These are phyloP conservation scores for Pocillopora damicornis DNA, from an alignment of 64 coral and sea anemone genomes.

Conservation along the genomic window DNA sequence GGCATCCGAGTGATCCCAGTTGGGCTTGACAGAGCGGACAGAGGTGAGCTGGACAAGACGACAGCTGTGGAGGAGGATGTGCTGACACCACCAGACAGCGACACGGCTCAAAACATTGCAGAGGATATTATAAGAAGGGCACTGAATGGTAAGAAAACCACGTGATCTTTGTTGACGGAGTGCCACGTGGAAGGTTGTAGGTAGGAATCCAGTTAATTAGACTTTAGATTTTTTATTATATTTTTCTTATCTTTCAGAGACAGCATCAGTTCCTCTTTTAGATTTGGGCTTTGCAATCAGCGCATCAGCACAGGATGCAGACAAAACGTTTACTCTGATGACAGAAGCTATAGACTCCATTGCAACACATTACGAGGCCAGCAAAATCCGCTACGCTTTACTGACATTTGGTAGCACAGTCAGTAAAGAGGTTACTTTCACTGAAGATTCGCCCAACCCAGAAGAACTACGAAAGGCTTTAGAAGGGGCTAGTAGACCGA, in stretches of 20 bases:
- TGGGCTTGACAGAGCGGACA: conserved; percentile 59
- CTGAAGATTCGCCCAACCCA: conserved; percentile 4
- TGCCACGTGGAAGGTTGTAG: not conserved
- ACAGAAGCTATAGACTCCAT: conserved; percentile 56
- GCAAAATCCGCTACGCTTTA: conserved; percentile 61
- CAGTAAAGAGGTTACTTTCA: conserved; percentile 46
- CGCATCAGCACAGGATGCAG: conserved; percentile 41
- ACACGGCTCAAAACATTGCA: conserved; percentile 42
- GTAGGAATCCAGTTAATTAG: not conserved
- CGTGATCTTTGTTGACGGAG: not conserved
- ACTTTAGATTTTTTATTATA: not conserved
- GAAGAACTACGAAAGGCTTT: conserved; percentile 36
- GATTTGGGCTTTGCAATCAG: conserved; percentile 75
- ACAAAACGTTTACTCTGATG: conserved; percentile 56
- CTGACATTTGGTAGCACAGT: conserved; percentile 57
- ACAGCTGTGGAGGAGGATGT: conserved; percentile 62
- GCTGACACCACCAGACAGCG: conserved; percentile 37
- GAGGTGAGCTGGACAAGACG: conserved; percentile 46
- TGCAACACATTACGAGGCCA: conserved; percentile 56
- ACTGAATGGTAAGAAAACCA: conserved; percentile 49
- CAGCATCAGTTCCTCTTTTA: conserved; percentile 50
- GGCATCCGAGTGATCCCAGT: conserved; percentile 75
- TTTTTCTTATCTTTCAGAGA: conserved; percentile 52
- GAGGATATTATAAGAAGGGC: conserved; percentile 58
- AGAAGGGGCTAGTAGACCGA: conserved; percentile 9